Conservation (phyloP, 2,797 vertebrate species). For the Neopelma chrysocephalum region DNA sequence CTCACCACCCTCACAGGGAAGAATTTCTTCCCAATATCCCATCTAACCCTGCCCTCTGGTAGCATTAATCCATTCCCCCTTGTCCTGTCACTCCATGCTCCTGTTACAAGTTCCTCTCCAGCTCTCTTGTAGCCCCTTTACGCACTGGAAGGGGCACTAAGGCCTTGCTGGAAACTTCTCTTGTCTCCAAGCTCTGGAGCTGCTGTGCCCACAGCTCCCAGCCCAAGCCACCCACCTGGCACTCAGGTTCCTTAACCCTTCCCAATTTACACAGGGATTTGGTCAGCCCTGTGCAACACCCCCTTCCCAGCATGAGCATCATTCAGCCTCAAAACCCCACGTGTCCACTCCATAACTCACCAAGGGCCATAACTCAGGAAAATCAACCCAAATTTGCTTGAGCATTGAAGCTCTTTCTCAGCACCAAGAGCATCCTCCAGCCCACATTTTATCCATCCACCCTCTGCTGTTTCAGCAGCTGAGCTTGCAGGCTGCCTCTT, state of each 20-base stretch:
- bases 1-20: background rate
- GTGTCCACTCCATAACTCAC: background rate
- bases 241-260: background rate
- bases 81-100: background rate
- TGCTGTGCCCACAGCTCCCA: background rate
- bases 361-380: background rate
- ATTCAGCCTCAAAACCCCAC: background rate
- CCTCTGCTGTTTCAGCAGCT: constrained; percentile 26
- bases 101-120: background rate
- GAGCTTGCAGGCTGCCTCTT: constrained; percentile 29
- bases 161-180: background rate
- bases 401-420: background rate
- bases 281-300: background rate
- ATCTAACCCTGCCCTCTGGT: background rate
- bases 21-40: background rate
- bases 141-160: background rate
- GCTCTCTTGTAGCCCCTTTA: background rate
- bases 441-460: background rate
- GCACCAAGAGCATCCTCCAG: background rate
- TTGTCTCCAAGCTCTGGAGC: background rate
- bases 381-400: background rate
- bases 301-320: background rate
- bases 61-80: background rate
- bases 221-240: background rate
- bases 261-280: too few relatives aligned